phyloP scores from a whole-genome alignment of 2,888 invertebrate species.

The Uropetala carovei region DNA sequence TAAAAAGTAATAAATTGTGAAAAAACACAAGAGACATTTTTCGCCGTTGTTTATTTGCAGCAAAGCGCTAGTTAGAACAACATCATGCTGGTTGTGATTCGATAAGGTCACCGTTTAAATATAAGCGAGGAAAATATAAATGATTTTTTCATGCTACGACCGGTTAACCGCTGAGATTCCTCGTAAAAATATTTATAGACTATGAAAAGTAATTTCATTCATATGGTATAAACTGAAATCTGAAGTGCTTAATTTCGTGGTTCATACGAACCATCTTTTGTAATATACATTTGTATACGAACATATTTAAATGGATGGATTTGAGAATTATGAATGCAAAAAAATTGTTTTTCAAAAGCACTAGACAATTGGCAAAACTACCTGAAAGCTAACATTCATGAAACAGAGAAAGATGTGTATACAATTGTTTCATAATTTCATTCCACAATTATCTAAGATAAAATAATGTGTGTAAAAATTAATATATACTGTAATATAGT shows the following conservation, averaged over 20 bases:
- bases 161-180: background rate
- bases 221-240: background rate
- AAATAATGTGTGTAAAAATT: constrained; percentile 60
- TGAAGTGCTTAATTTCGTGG: background rate
- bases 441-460: constrained; percentile 56
- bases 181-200: background rate
- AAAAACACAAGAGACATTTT: background rate
- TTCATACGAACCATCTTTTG: background rate
- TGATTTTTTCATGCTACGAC: background rate
- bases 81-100: background rate
- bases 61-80: background rate
- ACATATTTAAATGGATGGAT: background rate
- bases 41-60: background rate
- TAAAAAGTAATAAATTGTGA: background rate
- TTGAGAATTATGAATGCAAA: background rate
- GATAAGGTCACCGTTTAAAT: background rate
- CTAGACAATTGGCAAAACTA: background rate
- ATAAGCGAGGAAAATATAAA: background rate
- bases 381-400: background rate
- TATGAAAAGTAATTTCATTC: background rate
- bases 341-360: background rate
- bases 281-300: constrained; percentile 50
- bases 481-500: constrained; percentile 56
- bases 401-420: constrained; percentile 27
- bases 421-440: constrained; percentile 42